Evolutionary conservation across 1,140 invertebrate genomes (phyloP).

Genomic region (Hycleus cichorii): DNA sequence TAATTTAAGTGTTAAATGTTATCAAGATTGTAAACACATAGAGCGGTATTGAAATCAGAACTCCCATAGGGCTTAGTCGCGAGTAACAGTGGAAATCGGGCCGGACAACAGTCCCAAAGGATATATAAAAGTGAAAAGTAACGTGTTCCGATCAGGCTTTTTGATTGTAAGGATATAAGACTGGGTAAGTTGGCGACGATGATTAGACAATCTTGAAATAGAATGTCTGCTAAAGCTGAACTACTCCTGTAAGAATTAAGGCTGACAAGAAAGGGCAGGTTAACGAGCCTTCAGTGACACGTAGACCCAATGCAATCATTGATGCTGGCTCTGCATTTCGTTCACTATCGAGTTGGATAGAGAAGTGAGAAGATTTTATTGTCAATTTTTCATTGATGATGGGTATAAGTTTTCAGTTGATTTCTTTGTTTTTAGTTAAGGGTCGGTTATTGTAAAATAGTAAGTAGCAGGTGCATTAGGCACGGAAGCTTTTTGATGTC

Average conservation of each 20-base stretch:
- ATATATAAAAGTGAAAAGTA: conserved; percentile 38
- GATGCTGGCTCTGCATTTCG: not conserved
- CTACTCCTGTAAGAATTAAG: conserved; percentile 13
- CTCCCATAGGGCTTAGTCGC: conserved; percentile 27
- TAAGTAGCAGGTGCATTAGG: not conserved
- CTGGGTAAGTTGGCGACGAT: conserved; percentile 17
- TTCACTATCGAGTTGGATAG: no score
- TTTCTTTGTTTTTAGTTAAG: not conserved
- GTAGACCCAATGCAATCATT: conserved; percentile 16
- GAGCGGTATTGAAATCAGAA: conserved; percentile 34
- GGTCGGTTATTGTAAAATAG: not conserved
- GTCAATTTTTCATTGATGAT: no score
- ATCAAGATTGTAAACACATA: conserved; percentile 16
- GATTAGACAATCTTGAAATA: conserved; percentile 20
- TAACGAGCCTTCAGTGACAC: conserved; percentile 12
- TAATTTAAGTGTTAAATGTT: conserved; percentile 17
- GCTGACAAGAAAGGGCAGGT: conserved; percentile 17
- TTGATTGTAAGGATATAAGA: conserved; percentile 8
- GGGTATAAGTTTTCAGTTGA: no score
- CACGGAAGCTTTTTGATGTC: conserved; percentile 15
- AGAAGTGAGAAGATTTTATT: no score
- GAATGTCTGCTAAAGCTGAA: conserved; percentile 13
- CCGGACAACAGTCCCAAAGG: conserved; percentile 34
- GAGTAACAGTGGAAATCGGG: conserved; percentile 30
- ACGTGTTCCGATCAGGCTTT: conserved; percentile 23